phyloP scores from a whole-genome alignment of 1,140 invertebrate species.

The Dendroctonus ponderosae region DNA sequence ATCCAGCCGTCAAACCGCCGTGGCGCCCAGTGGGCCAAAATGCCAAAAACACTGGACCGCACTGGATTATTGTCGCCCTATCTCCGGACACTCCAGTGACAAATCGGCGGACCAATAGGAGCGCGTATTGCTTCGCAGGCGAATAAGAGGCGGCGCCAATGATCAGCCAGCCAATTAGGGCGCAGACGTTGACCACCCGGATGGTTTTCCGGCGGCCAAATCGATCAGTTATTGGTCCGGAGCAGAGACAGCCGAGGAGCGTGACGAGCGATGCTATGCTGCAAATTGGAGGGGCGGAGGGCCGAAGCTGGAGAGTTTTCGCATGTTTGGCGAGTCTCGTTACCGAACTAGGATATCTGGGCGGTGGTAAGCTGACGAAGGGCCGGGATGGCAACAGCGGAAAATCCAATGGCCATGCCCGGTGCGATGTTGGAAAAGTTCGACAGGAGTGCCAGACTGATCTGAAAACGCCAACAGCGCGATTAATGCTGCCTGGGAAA shows the following conservation, averaged over 20 bases:
- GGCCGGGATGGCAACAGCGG: slow-evolving; percentile 54
- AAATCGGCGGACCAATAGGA: slow-evolving; percentile 61
- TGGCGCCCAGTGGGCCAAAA: background rate
- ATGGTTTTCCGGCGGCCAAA: slow-evolving; percentile 59
- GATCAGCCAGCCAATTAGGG: slow-evolving; percentile 58
- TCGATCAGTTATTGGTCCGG: slow-evolving; percentile 58
- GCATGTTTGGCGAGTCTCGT: background rate
- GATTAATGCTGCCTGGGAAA: too few relatives aligned
- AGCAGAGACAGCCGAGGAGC: slow-evolving; percentile 55
- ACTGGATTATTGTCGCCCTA: background rate
- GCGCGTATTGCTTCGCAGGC: slow-evolving; percentile 48
- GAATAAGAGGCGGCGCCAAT: slow-evolving; percentile 49
- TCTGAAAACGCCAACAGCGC: slow-evolving; percentile 26
- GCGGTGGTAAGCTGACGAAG: slow-evolving; percentile 45
- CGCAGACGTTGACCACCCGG: slow-evolving; percentile 55
- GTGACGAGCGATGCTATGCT: slow-evolving; percentile 55
- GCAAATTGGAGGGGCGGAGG: slow-evolving; percentile 25
- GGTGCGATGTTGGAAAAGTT: slow-evolving; percentile 53
- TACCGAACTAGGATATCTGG: slow-evolving; percentile 59
- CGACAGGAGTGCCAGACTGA: slow-evolving; percentile 45
- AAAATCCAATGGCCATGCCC: slow-evolving; percentile 56
- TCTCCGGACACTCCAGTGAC: slow-evolving; percentile 63
- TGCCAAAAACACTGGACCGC: too few relatives aligned
- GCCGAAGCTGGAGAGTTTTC: background rate
- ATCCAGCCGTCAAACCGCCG: too few relatives aligned